Evolutionary conservation across 2,888 invertebrate species (phyloP).

Genomic region (Anagyrus pseudococci): DNA sequence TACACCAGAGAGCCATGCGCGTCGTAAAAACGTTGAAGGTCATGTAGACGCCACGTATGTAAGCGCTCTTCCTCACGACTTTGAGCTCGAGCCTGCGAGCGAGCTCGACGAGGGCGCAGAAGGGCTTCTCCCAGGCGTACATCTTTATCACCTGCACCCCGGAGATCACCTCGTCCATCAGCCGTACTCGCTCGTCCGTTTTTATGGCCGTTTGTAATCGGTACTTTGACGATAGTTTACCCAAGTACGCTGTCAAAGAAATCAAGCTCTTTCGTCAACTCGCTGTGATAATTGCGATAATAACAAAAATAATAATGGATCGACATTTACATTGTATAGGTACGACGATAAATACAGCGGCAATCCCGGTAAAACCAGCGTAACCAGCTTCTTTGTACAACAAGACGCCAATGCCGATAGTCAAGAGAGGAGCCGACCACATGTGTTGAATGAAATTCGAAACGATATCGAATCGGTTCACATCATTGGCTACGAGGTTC

Average conservation of each 20-base stretch:
- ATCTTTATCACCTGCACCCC: constrained; percentile 81
- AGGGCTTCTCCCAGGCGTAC: constrained; percentile 80
- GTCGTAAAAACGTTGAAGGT: constrained; percentile 84
- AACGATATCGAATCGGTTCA: constrained; percentile 90
- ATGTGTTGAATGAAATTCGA: constrained; percentile 89
- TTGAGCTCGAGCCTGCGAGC: constrained; percentile 66
- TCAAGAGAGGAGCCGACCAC: constrained; percentile 83
- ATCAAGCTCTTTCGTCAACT: neutral
- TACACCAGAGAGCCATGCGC: constrained; percentile 78
- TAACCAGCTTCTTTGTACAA: constrained; percentile 75
- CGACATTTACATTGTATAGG: constrained; percentile 77
- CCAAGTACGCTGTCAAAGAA: constrained; percentile 53
- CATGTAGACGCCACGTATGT: constrained; percentile 73
- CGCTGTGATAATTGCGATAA: neutral
- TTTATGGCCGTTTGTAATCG: constrained; percentile 67
- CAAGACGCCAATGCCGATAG: constrained; percentile 76
- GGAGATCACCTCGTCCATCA: constrained; percentile 80
- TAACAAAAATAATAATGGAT: neutral
- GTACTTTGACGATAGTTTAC: constrained; percentile 58
- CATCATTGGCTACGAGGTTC: constrained; percentile 81
- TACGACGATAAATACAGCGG: constrained; percentile 81
- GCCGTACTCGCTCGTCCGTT: constrained; percentile 76
- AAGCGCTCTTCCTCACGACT: constrained; percentile 69
- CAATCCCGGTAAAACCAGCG: constrained; percentile 82
- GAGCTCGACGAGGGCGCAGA: constrained; percentile 68